Evolutionary conservation across 2,113 vertebrate species (phyloP).

Genomic region (Cacatua alba): DNA sequence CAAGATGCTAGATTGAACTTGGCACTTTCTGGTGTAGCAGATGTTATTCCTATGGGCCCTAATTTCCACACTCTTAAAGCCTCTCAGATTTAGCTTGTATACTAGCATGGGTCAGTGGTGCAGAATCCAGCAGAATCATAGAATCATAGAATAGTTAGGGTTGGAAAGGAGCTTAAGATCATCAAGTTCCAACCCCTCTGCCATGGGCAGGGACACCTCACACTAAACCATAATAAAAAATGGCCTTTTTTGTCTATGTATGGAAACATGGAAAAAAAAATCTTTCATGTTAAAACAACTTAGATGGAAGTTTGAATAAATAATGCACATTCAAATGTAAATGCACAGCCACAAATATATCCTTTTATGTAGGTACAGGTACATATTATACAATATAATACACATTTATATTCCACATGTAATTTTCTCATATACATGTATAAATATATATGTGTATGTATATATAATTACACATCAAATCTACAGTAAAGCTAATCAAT

Average conservation of each 20-base stretch:
- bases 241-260: not conserved
- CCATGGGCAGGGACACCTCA: not conserved
- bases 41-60: not conserved
- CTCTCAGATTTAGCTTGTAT: not conserved
- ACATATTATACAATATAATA: not conserved
- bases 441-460: not conserved
- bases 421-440: not conserved
- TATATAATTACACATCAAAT: not conserved
- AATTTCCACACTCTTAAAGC: not conserved
- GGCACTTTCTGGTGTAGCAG: not conserved
- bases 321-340: not conserved
- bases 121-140: not conserved
- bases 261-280: not conserved
- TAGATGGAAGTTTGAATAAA: not conserved
- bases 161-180: not conserved
- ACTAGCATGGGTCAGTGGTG: not conserved
- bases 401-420: not conserved
- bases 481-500: not conserved
- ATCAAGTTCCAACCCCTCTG: not conserved
- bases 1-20: not conserved
- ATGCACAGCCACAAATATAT: not conserved
- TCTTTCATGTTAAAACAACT: not conserved
- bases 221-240: not conserved
- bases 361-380: not conserved
- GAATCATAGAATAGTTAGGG: not conserved